phyloP scores from a whole-genome alignment of 1,140 invertebrate genomes.

The Epicauta chinensis region DNA sequence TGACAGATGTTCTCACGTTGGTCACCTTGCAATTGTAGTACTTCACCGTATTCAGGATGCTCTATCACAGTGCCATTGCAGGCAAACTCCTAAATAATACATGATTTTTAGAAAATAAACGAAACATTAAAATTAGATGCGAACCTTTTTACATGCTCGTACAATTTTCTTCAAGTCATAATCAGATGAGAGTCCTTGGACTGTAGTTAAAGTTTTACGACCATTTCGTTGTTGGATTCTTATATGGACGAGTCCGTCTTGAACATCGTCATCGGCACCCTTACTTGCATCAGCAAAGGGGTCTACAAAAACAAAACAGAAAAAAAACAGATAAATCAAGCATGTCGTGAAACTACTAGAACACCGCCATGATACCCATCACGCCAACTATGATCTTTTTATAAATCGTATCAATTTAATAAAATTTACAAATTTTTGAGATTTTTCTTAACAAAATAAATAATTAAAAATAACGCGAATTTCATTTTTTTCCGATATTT shows the following conservation, averaged over 20 bases:
- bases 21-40: conserved; percentile 97
- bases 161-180: conserved; percentile 99
- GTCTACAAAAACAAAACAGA: conserved; percentile 51
- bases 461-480: no score
- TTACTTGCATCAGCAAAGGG: conserved; percentile 89
- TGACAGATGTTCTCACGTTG: conserved; percentile 94
- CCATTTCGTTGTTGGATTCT: conserved; percentile 99
- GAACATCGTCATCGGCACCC: conserved; percentile 94
- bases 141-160: conserved; percentile 97
- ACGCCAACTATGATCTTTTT: no score
- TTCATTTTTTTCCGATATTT: no score
- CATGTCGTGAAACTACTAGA: neutral
- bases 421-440: no score
- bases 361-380: no score
- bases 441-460: no score
- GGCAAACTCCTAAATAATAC: conserved; percentile 74
- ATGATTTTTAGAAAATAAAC: neutral
- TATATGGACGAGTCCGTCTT: conserved; percentile 99
- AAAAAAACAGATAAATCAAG: neutral
- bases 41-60: conserved; percentile 99
- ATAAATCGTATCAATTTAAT: no score
- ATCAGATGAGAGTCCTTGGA: conserved; percentile 93
- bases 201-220: conserved; percentile 98
- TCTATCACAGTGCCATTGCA: conserved; percentile 98
- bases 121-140: neutral